Evolutionary conservation across 2,113 vertebrate genomes (phyloP), one percentile per base, ranked within the genome.

Genomic region (Proterorhinus semilunaris): DNA sequence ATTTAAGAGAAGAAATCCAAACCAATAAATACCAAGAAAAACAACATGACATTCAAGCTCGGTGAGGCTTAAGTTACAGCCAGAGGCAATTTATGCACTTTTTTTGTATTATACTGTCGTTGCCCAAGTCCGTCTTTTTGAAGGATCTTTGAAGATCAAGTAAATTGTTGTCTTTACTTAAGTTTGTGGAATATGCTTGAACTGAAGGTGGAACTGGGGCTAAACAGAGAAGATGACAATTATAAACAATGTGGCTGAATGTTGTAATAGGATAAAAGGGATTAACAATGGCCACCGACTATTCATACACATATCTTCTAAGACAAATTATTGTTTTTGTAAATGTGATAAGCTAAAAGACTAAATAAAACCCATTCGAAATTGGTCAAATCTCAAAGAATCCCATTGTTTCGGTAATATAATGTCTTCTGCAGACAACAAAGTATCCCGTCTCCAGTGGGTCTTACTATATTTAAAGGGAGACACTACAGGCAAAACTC

Each of bases 81-180:
- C 81, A 21, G 62, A 54, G 75, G 80, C 76, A 64, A 68, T 73
- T 59, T 66, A 69, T 6, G 64, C 65, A 72, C 69, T 15, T 47
- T 15, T 47, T 80, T 81, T 81, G 70, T 73, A 10, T 83, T 80
- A 49, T 71, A 71, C 75, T 73, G 80, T 68, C 68, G 76, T 85
- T 67, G 65, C 73, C 67, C 47, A 68, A 70, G 69, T 76, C 75
- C 66, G 50, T 74, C 65, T 49, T 63, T 88, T 84, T 87, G 72
- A 88, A 86, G 74, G 66, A 69, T 75, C 71, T 83, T 84, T 89
- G 75, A 88, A 72, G 79, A 80, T 16, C 53, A 57, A 27, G 66
- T 68, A 78, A 80, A 76, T 72, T 76, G 71, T 75, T 85, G 84
- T 84, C 77, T 21, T 21, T 21, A 21, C 21, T 21, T 81, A 71